Evolutionary conservation across 2,888 invertebrate species (phyloP).

Genomic region (Endomychus coccineus): DNA sequence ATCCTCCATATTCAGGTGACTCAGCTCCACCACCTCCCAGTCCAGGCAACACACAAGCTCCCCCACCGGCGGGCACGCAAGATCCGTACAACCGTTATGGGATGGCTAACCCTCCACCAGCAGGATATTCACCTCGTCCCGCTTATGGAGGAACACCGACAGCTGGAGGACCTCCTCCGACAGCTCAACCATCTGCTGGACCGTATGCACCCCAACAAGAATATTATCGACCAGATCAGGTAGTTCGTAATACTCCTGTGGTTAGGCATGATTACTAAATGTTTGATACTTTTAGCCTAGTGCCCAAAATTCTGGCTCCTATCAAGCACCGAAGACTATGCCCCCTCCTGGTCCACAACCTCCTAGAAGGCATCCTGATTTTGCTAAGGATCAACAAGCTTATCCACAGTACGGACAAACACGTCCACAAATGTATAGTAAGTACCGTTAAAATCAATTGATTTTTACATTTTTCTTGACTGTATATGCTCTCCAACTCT

Average conservation of each 20-base stretch:
- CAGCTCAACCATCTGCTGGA: conserved; percentile 45
- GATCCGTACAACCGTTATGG: conserved; percentile 42
- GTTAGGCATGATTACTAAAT: conserved; percentile 43
- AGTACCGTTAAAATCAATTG: conserved; percentile 27
- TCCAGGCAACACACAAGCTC: conserved; percentile 27
- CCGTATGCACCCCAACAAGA: conserved; percentile 48
- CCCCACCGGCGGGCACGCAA: conserved; percentile 38
- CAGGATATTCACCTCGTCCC: conserved; percentile 38
- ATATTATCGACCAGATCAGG: conserved; percentile 48
- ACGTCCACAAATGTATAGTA: conserved; percentile 61
- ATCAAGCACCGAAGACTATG: conserved; percentile 44
- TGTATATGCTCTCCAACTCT: no score
- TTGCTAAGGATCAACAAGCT: conserved; percentile 65
- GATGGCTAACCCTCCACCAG: conserved; percentile 23
- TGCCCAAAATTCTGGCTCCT: conserved; percentile 11
- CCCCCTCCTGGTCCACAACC: conserved; percentile 63
- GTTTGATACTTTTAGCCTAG: no score
- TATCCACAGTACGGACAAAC: conserved; percentile 59
- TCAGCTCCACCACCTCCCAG: conserved; percentile 28
- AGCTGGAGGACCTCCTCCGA: conserved; percentile 33
- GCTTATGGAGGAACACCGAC: conserved; percentile 36
- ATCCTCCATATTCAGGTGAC: conserved; percentile 64
- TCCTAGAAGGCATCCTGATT: conserved; percentile 74
- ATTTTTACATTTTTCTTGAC: conserved; percentile 15
- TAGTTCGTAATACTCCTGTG: conserved; percentile 37